phyloP scores from a whole-genome alignment of 2,797 vertebrate species.

The Pipistrellus pipistrellus region DNA sequence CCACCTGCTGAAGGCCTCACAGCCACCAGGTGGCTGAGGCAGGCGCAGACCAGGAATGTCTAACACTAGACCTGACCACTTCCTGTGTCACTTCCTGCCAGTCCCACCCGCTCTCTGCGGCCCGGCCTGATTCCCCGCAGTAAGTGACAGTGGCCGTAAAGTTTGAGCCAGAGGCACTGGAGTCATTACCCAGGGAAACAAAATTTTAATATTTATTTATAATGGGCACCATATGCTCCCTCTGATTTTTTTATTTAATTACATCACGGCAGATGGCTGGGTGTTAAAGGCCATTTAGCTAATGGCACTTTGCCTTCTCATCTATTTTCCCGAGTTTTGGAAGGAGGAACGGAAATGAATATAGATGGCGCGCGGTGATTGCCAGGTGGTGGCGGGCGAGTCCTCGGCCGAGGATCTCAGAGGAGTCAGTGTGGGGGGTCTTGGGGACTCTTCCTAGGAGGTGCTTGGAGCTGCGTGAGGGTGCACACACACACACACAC shows the following conservation, averaged over 20 bases:
- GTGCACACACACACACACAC: too few species aligned
- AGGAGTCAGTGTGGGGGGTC: neutral
- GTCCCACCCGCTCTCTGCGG: neutral
- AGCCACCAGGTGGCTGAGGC: too few species aligned
- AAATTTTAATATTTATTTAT: conserved; percentile 87
- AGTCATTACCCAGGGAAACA: conserved; percentile 76
- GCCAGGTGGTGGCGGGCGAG: neutral
- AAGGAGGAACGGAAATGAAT: conserved; percentile 29
- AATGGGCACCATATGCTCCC: conserved; percentile 88
- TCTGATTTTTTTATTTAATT: conserved; percentile 89
- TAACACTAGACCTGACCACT: neutral
- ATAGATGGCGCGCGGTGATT: neutral
- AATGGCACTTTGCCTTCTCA: conserved; percentile 85
- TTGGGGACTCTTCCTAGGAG: neutral
- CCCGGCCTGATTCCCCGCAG: neutral
- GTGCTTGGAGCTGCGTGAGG: rapidly evolving
- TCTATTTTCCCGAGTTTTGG: conserved; percentile 83
- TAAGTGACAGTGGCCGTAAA: neutral
- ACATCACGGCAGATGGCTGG: conserved; percentile 88
- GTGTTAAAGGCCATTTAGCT: conserved; percentile 88
- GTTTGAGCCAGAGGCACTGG: conserved; percentile 52
- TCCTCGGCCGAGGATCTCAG: neutral
- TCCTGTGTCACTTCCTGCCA: rapidly evolving
- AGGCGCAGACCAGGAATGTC: neutral
- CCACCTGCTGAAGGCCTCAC: neutral